Evolutionary conservation across 2,113 vertebrate species (phyloP), one percentile per base, ranked within the genome.

Genomic region (Grus americana): DNA sequence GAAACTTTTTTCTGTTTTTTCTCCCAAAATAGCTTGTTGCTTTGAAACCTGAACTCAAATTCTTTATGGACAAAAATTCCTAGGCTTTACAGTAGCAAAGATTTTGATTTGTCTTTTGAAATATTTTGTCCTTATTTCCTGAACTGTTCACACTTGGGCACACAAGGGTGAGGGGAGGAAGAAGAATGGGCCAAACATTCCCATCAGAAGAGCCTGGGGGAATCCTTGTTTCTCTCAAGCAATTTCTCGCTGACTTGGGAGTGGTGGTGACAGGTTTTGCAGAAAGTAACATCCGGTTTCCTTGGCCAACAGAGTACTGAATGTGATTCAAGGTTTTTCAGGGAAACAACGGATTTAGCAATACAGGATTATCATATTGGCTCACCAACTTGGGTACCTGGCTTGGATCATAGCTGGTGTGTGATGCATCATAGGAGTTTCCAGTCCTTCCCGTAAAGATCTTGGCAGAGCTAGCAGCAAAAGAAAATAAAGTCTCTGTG

Each of bases 341-440:
- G 89, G 79, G 71, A 89, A 94, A 62, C 34, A 40, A 47, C 30
- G n/a, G 84, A 21, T 96, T 91, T 95, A 85, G 91, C 91, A 95
- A 93, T 76, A 10, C 36, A 42, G 83, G 66, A 87, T 96, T 89
- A 71, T 79, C 36, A 19, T 75, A 15, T 8, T 96, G 88, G 82
- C 88, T 94, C 79, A 59, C 47, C 57, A 49, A 0, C 34, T 55
- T 34, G 67, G 73, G 40, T 86, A 94, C 91, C 91, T 95, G 81
- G 68, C 79, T 63, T 40, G 70, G 74, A 54, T 85, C 27, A 7
- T 13, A 75, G 86, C 83, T 78, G 86, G 23, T 0, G 0, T 81
- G 65, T 75, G 76, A 82, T 88, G 78, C 34, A 38, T 72, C 91
- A 4, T 7, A 87, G 78, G 76, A 95, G 27, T 86, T 92, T 89